A percentile compares a stretch with the other conserved stretches of the same genome.
Conservation (phyloP, 2,113 vertebrate genomes). For the Bubo blakistoni region DNA sequence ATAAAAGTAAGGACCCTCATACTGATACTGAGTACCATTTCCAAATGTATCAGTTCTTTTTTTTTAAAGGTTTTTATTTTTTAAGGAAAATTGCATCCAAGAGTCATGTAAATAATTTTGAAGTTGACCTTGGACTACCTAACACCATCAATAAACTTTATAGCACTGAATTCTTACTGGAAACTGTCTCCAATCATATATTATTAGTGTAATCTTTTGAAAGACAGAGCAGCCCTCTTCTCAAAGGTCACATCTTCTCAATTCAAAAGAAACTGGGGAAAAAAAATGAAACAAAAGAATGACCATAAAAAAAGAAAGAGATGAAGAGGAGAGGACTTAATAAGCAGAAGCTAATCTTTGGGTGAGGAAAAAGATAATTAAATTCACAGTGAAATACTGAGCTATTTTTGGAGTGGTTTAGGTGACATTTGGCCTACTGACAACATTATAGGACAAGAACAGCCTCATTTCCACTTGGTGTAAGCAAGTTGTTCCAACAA, state of each 20-base stretch:
- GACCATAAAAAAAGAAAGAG: background rate
- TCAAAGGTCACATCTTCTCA: background rate
- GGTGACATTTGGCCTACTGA: background rate
- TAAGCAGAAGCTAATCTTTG: background rate
- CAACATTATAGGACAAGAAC: background rate
- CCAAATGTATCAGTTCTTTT: background rate
- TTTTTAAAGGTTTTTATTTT: background rate
- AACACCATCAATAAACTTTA: background rate
- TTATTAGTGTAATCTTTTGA: background rate
- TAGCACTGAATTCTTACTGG: background rate
- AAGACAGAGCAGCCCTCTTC: background rate
- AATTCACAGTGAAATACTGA: background rate
- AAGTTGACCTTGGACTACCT: background rate
- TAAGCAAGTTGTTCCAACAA: background rate
- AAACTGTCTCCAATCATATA: background rate
- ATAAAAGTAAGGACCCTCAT: background rate
- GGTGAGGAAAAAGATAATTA: background rate
- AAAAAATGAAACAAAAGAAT: background rate
- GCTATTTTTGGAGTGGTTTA: background rate
- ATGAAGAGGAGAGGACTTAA: background rate
- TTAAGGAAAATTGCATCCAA: background rate
- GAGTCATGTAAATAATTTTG: background rate
- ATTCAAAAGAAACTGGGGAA: background rate
- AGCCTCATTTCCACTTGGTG: background rate
- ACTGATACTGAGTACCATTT: background rate